These are phyloP conservation scores for Drosophila leonis DNA, from an alignment of 2,888 invertebrate species.

Conservation along the genomic window DNA sequence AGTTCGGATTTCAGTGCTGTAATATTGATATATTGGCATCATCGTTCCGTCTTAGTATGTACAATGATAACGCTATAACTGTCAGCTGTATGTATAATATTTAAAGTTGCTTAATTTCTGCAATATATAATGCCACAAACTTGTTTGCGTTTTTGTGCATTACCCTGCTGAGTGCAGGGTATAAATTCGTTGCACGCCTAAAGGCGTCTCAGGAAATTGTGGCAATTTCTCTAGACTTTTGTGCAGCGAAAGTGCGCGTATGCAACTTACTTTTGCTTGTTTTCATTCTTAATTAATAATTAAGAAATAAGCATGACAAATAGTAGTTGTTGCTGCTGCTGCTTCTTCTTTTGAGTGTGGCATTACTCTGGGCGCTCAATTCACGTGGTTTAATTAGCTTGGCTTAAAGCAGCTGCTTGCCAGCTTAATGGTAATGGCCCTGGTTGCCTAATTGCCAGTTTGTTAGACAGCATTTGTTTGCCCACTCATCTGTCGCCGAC, in stretches of 20 bases:
- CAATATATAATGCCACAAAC: background rate
- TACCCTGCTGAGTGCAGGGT: background rate
- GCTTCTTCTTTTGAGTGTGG: constrained; percentile 53
- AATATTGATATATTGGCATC: background rate
- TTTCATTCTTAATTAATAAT: constrained; percentile 80
- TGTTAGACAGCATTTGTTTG: constrained; percentile 20
- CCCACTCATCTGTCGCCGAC: constrained; percentile 15
- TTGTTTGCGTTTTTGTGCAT: background rate
- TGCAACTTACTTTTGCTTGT: constrained; percentile 76
- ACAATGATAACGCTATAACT: too few species aligned
- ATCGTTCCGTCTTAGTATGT: too few species aligned
- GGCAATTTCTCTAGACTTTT: constrained; percentile 69
- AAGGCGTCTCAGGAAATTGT: constrained; percentile 71
- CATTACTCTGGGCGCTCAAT: constrained; percentile 68
- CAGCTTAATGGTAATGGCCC: constrained; percentile 53
- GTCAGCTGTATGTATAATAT: too few species aligned
- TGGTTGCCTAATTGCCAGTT: constrained; percentile 64
- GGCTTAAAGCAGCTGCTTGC: constrained; percentile 57
- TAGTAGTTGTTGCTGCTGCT: constrained; percentile 18
- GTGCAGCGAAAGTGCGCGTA: constrained; percentile 65
- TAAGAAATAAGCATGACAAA: constrained; percentile 75
- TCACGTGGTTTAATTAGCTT: constrained; percentile 70
- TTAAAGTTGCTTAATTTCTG: too few species aligned
- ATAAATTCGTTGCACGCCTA: constrained; percentile 55
- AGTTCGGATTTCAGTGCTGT: background rate